phyloP scores from a whole-genome alignment of 2,888 invertebrate species.

The Tenthredo amoena region DNA sequence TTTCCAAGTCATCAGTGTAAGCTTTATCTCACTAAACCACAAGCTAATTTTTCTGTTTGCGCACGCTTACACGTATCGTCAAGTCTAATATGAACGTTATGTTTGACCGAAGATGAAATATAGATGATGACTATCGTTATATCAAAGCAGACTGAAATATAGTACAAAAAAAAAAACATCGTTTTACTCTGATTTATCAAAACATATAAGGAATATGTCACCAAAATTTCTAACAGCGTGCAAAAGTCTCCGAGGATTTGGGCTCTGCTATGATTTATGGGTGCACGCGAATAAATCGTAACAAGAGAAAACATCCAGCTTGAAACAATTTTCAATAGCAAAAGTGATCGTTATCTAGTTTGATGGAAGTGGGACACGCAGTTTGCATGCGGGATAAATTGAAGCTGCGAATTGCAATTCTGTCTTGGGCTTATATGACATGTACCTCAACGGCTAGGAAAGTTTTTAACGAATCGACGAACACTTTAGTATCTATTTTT shows the following conservation, averaged over 20 bases:
- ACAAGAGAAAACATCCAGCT: neutral
- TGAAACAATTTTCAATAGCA: neutral
- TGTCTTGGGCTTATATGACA: neutral
- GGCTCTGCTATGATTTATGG: neutral
- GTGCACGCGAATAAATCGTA: neutral
- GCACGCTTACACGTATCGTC: neutral
- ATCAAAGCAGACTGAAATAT: no score
- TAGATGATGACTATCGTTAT: no score
- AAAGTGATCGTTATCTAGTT: neutral
- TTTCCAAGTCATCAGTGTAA: neutral
- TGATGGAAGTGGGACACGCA: neutral
- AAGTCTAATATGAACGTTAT: neutral
- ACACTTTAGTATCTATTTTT: neutral
- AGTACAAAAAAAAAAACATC: no score
- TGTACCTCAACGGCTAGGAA: neutral
- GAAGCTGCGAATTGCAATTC: conserved; percentile 3
- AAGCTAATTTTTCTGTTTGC: neutral
- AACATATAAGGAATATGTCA: no score
- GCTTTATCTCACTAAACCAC: neutral
- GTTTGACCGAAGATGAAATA: neutral
- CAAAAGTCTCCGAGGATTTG: no score
- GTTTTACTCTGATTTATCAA: no score
- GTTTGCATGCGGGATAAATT: neutral
- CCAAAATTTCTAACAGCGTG: no score
- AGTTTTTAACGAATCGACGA: neutral